Evolutionary conservation across 2,113 vertebrate genomes (phyloP), one percentile per base, ranked within the genome.

Genomic region (Lamprotornis superbus): DNA sequence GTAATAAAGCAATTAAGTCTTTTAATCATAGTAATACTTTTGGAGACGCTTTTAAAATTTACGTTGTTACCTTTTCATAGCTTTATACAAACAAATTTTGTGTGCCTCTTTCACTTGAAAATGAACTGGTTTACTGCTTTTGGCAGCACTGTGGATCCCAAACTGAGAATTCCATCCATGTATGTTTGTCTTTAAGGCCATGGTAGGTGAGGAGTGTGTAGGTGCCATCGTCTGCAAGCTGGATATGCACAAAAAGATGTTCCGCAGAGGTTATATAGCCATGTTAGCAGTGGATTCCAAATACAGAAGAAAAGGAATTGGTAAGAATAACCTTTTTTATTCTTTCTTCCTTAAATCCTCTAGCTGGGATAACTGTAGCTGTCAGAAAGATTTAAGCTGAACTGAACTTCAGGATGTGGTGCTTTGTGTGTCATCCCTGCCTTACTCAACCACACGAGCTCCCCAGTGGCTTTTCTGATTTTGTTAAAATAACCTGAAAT

Each of bases 201-300:
- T 99, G 99, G 99, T 99, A 98, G 99, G 99, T 97, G 98, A 99
- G 92, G 99, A 99, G 98, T 99, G 99, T 98, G 99, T 99, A 93
- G 99, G 99, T 98, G 99, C 99, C 98, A 99, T 99, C 80, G 99
- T 99, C 96, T 99, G 99, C 98, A 99, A 99, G 98, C 98, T 99
- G 98, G 99, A 99, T 98, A 99, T 99, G 99, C 99, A 99, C 98
- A 99, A 99, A 99, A 99, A 99, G 98, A 99, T 99, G 99, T 99
- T 99, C 96, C 99, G 99, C 93, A 98, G 99, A 92, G 99, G 99
- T 97, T 99, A 99, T 98, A 99, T 99, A 95, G 99, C 99, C 98
- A 99, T 99, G 99, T 98, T 99, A 97, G 99, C 99, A 53, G 99
- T 99, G 98, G 99, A 99, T 98, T 99, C 99, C 96, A 99, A 99